These are phyloP conservation scores for Chalcis sispes DNA, from an alignment of 2,888 invertebrate genomes.

Conservation along the genomic window DNA sequence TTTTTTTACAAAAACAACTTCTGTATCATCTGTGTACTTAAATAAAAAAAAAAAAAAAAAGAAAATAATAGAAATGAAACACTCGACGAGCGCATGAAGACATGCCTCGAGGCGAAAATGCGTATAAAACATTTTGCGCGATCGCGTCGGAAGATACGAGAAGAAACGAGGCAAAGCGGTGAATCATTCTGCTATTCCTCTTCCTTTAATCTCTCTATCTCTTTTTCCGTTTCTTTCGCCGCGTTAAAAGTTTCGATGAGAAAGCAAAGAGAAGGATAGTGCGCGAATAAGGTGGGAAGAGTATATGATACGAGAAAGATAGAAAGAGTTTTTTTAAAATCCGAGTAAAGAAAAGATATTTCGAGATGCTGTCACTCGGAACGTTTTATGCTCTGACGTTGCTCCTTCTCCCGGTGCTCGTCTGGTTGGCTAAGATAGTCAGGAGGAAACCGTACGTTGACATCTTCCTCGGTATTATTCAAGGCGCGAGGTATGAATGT, in stretches of 20 bases:
- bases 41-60: no score
- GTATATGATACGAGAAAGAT: not conserved
- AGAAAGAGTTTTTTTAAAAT: no score
- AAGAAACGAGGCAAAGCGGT: not conserved
- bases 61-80: no score
- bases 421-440: constrained; percentile 61
- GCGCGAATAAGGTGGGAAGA: no score
- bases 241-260: not conserved
- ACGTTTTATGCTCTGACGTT: constrained; percentile 59
- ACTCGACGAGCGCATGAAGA: not conserved
- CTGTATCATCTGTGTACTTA: no score
- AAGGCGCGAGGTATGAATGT: constrained; percentile 63
- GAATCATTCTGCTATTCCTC: not conserved
- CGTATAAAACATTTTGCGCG: not conserved
- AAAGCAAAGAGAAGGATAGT: not conserved
- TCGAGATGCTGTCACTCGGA: constrained; percentile 60
- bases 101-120: not conserved
- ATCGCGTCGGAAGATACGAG: not conserved
- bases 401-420: constrained; percentile 61
- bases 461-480: constrained; percentile 51
- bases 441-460: constrained; percentile 56
- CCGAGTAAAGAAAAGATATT: constrained; percentile 20
- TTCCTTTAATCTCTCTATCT: no score
- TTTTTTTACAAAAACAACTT: no score
- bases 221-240: constrained; percentile 3